phyloP scores from a whole-genome alignment of 2,113 vertebrate genomes.

The Ivindomyrus marchei region DNA sequence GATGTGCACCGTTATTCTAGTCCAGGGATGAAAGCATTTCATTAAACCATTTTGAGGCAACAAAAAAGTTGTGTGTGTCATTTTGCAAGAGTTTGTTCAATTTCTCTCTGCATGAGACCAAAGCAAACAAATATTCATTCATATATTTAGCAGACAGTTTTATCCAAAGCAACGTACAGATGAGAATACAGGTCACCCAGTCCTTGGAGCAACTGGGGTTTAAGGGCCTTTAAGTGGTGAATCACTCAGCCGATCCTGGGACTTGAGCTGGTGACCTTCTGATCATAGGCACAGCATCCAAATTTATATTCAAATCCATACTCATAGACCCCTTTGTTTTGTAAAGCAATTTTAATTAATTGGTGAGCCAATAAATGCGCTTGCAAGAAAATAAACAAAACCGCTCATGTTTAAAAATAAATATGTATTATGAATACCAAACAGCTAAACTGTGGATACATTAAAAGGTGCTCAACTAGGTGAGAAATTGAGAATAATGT shows the following conservation, averaged over 20 bases:
- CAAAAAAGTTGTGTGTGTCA: constrained; percentile 24
- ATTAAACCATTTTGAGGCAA: background rate
- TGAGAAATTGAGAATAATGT: constrained; percentile 58
- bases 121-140: constrained; percentile 21
- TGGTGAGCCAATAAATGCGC: constrained; percentile 36
- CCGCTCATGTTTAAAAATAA: constrained; percentile 32
- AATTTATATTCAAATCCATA: constrained; percentile 30
- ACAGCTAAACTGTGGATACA: constrained; percentile 50
- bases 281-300: background rate
- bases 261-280: background rate
- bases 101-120: constrained; percentile 24
- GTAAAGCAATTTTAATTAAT: constrained; percentile 44
- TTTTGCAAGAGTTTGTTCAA: constrained; percentile 16
- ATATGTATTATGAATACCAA: constrained; percentile 49
- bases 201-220: background rate
- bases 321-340: constrained; percentile 36
- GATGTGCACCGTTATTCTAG: constrained; percentile 80
- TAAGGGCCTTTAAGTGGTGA: background rate
- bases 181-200: background rate
- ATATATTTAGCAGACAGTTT: background rate
- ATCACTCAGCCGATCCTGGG: background rate
- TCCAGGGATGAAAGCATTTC: background rate
- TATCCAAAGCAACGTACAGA: background rate
- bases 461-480: constrained; percentile 57
- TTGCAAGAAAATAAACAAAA: constrained; percentile 34